Evolutionary conservation across 2,113 vertebrate genomes (phyloP), one percentile per base, ranked within the genome.

Genomic region (Anser cygnoides): DNA sequence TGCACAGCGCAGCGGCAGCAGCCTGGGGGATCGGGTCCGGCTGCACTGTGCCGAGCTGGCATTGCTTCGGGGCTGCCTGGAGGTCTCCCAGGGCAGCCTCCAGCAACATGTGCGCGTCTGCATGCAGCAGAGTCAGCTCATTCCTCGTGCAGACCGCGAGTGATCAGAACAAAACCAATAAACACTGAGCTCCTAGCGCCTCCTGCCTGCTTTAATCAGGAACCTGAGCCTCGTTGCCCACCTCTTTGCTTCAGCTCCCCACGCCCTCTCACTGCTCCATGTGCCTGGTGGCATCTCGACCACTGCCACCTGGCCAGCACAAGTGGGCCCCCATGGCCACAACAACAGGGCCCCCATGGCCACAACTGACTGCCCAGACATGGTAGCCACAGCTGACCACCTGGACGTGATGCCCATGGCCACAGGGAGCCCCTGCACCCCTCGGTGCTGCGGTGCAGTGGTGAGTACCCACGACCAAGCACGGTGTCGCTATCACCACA

Each of bases 401-500:
- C 29, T 1, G 3, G 10, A 8, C 0, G 1, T 0, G 2, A 49
- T 37, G 26, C 31, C 41, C n/a, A 6, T 0, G 3, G 55, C 55
- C 23, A 13, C 4, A 3, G 61, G 19, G 33, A 77, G 23, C 29
- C 62, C 13, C 21, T 50, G 5, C 31, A 7, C 3, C 31, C n/a
- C 31, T 39, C 0, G 0, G 83, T 37, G 93, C 33, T 57, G 54
- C 46, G 44, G 28, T 14, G 41, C 54, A 21, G 5, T 2, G 14
- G 10, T 39, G 63, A 76, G 21, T 16, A 52, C 31, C 35, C 33
- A 3, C 5, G 0, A 2, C 72, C 1, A 0, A 8, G n/a, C 67
- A 37, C 11, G 16, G 20, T 22, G 9, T 44, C 61, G 21, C 22
- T 25, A 1, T 46, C 63, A 39, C 46, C 3, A 0, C 19, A 50